phyloP scores from a whole-genome alignment of 2,113 vertebrate genomes.

The Xenopus laevis region DNA sequence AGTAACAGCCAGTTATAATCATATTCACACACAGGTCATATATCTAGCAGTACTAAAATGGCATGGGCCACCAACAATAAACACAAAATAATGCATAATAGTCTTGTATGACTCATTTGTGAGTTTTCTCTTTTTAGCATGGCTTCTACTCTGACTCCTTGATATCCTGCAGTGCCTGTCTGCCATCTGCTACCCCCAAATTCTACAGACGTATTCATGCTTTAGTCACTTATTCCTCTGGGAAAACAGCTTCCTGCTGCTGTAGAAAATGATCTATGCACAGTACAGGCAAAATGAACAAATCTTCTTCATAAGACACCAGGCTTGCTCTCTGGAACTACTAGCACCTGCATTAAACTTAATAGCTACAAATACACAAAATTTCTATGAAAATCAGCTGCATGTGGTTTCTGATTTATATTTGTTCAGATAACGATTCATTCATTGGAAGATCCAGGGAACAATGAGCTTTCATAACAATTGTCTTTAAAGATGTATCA shows the following conservation, averaged over 20 bases:
- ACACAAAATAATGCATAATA: background rate
- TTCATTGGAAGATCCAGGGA: slow-evolving; percentile 4
- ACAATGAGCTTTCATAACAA: slow-evolving; percentile 24
- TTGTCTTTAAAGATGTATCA: background rate
- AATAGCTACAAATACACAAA: slow-evolving; percentile 24
- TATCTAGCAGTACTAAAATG: slow-evolving; percentile 8
- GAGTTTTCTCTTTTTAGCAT: slow-evolving; percentile 15
- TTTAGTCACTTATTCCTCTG: slow-evolving; percentile 48
- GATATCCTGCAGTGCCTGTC: slow-evolving; percentile 33
- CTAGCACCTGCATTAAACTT: slow-evolving; percentile 25
- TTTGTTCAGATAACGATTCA: slow-evolving; percentile 8
- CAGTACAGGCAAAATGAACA: slow-evolving; percentile 37
- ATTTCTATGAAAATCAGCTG: slow-evolving; percentile 22
- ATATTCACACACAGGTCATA: slow-evolving; percentile 25
- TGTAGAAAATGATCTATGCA: slow-evolving; percentile 50
- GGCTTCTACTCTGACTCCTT: slow-evolving; percentile 37
- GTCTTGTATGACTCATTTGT: slow-evolving; percentile 21
- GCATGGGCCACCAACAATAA: slow-evolving; percentile 4
- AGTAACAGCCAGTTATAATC: slow-evolving; percentile 8
- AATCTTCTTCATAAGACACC: slow-evolving; percentile 34
- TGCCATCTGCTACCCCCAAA: slow-evolving; percentile 46
- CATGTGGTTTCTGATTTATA: slow-evolving; percentile 22
- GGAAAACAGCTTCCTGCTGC: slow-evolving; percentile 45
- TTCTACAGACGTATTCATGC: slow-evolving; percentile 42
- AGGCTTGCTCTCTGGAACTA: slow-evolving; percentile 4